Conservation (phyloP, 2,797 vertebrate species). For the Gobio occitaniae region DNA sequence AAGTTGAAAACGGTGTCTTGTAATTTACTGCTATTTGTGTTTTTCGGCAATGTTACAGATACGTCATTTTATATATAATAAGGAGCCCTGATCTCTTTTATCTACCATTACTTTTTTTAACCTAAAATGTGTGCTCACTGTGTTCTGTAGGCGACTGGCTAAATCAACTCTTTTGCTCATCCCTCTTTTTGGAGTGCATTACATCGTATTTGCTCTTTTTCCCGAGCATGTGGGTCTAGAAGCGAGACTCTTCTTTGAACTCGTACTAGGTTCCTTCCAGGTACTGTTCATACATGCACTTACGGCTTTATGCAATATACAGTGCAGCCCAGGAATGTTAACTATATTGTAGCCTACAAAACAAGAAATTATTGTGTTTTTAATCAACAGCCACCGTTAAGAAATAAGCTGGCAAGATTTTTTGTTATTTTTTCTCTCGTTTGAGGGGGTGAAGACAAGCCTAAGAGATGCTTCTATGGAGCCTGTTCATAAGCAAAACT, state of each 20-base stretch:
- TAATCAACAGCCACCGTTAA: not conserved
- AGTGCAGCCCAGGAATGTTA: not conserved
- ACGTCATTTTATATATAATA: not conserved
- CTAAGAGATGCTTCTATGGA: not conserved
- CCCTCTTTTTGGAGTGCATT: slow-evolving; percentile 75
- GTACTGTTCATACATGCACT: slow-evolving; percentile 53
- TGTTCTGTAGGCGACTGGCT: slow-evolving; percentile 65
- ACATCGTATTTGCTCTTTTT: slow-evolving; percentile 72
- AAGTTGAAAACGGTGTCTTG: not conserved
- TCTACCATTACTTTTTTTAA: not conserved
- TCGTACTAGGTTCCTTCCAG: slow-evolving; percentile 78
- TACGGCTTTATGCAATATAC: not conserved
- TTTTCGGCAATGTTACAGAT: not conserved
- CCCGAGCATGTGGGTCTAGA: slow-evolving; percentile 65
- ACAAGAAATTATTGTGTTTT: not conserved
- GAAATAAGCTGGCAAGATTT: not conserved
- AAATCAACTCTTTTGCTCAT: slow-evolving; percentile 74
- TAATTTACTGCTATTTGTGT: not conserved
- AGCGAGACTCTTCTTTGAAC: slow-evolving; percentile 71
- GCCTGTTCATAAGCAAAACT: not conserved
- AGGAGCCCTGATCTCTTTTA: not conserved
- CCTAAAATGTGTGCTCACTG: slow-evolving; percentile 17
- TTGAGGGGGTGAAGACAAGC: not conserved
- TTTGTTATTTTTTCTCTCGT: not conserved
- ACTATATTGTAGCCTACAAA: not conserved